Evolutionary conservation across 1,140 invertebrate species (phyloP).

Genomic region (Drosophila simulans): DNA sequence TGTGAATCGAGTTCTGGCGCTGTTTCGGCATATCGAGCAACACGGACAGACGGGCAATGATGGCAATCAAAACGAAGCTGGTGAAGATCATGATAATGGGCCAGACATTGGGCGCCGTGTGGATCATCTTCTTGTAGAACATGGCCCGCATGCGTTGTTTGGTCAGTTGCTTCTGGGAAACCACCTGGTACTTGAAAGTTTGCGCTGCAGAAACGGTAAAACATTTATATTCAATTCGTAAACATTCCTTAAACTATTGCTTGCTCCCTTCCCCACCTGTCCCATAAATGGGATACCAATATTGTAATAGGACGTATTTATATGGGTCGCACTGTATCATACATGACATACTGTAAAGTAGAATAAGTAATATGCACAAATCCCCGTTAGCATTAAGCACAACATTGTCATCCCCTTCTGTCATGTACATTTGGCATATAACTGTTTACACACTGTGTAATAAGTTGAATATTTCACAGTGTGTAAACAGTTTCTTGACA

Average conservation of each 20-base stretch:
- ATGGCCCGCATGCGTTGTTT: conserved; percentile 62
- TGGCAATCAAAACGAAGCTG: conserved; percentile 58
- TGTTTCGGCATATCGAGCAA: conserved; percentile 29
- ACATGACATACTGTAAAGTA: too few species aligned
- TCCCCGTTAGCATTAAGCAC: too few species aligned
- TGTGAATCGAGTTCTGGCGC: conserved; percentile 34
- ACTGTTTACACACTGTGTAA: too few species aligned
- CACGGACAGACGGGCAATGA: conserved; percentile 43
- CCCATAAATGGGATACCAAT: too few species aligned
- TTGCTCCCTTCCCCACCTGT: neutral
- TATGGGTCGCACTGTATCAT: too few species aligned
- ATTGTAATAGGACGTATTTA: too few species aligned
- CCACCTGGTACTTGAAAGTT: conserved; percentile 64
- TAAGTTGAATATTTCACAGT: too few species aligned
- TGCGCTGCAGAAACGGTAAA: conserved; percentile 36
- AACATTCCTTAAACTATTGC: too few species aligned
- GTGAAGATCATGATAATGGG: conserved; percentile 65
- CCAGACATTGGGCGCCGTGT: conserved; percentile 70
- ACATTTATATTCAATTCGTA: neutral
- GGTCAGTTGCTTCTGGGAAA: conserved; percentile 52
- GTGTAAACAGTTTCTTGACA: too few species aligned
- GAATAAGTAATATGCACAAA: too few species aligned
- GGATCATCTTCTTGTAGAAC: conserved; percentile 74
- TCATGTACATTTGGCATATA: too few species aligned
- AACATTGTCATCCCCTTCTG: too few species aligned